These are phyloP conservation scores for Tinea pellionella DNA, from an alignment of 2,888 invertebrate genomes.

Conservation along the genomic window DNA sequence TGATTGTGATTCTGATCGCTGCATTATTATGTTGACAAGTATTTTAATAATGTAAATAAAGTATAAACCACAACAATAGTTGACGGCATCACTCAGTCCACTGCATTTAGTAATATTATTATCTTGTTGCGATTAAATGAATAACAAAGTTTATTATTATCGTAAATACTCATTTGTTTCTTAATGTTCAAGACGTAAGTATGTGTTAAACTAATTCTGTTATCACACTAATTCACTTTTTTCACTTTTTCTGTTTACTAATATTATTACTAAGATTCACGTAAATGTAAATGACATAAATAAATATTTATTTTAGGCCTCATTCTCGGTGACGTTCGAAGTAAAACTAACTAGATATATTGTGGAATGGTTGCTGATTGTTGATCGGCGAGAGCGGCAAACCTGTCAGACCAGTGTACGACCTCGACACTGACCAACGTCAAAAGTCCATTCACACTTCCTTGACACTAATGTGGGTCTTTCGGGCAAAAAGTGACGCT, in stretches of 20 bases:
- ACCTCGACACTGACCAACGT: slow-evolving; percentile 45
- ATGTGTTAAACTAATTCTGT: background rate
- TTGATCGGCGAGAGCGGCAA: slow-evolving; percentile 27
- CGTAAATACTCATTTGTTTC: no score
- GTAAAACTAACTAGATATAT: slow-evolving; percentile 27
- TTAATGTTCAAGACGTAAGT: no score
- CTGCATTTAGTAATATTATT: no score
- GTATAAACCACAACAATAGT: background rate
- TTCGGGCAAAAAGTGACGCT: slow-evolving; percentile 5
- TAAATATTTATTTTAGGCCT: slow-evolving; percentile 10
- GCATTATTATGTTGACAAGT: slow-evolving; percentile 25
- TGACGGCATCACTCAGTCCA: background rate
- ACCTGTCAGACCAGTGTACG: slow-evolving; percentile 59
- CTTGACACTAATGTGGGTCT: slow-evolving; percentile 2
- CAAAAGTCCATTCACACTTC: background rate
- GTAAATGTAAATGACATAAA: background rate
- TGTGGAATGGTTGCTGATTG: background rate
- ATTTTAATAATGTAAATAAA: background rate
- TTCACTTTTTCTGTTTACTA: background rate
- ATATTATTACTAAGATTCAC: slow-evolving; percentile 13
- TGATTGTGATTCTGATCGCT: slow-evolving; percentile 70
- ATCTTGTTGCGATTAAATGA: no score
- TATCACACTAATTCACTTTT: slow-evolving; percentile 1
- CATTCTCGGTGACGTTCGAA: slow-evolving; percentile 37
- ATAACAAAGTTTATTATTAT: no score